These are phyloP conservation scores for Trematocara caparti DNA, from an alignment of 2,797 vertebrate genomes.

Conservation along the genomic window DNA sequence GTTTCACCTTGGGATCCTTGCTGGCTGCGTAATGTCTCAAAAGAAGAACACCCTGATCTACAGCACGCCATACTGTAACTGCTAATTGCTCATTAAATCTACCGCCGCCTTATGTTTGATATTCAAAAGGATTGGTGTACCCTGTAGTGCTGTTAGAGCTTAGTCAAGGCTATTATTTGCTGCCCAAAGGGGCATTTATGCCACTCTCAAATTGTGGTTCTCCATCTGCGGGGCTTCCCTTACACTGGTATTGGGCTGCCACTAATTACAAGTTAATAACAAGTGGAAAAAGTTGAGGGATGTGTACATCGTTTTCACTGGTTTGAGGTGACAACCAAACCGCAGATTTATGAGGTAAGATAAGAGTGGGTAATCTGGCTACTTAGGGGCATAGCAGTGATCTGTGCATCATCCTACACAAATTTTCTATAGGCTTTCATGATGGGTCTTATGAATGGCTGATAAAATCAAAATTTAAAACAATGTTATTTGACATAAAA, in stretches of 20 bases:
- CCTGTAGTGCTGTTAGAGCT: slow-evolving; percentile 54
- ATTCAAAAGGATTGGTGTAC: slow-evolving; percentile 47
- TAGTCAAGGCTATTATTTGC: slow-evolving; percentile 58
- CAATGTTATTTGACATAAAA: slow-evolving; percentile 55
- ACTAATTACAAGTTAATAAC: slow-evolving; percentile 73
- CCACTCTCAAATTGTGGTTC: slow-evolving; percentile 62
- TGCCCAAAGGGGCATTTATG: slow-evolving; percentile 65
- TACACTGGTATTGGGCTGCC: slow-evolving; percentile 72
- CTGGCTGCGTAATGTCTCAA: slow-evolving; percentile 43
- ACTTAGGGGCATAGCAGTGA: slow-evolving; percentile 38
- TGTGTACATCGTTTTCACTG: slow-evolving; percentile 65
- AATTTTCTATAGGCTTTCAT: slow-evolving; percentile 32
- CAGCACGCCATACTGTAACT: slow-evolving; percentile 36
- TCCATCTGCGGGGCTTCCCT: slow-evolving; percentile 66
- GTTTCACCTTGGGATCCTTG: slow-evolving; percentile 55
- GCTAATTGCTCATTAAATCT: slow-evolving; percentile 67
- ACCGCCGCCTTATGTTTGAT: slow-evolving; percentile 59
- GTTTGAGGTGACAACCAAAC: slow-evolving; percentile 73
- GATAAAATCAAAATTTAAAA: slow-evolving; percentile 40
- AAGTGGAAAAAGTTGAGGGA: slow-evolving; percentile 63
- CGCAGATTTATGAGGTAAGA: slow-evolving; percentile 71
- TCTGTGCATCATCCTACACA: slow-evolving; percentile 35
- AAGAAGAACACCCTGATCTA: slow-evolving; percentile 30
- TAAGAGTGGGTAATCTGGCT: slow-evolving; percentile 38
- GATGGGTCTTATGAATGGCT: slow-evolving; percentile 49